Evolutionary conservation across 1,140 invertebrate genomes (phyloP), one percentile per base, ranked within the genome.

Genomic region (Cyclargus thomasi): DNA sequence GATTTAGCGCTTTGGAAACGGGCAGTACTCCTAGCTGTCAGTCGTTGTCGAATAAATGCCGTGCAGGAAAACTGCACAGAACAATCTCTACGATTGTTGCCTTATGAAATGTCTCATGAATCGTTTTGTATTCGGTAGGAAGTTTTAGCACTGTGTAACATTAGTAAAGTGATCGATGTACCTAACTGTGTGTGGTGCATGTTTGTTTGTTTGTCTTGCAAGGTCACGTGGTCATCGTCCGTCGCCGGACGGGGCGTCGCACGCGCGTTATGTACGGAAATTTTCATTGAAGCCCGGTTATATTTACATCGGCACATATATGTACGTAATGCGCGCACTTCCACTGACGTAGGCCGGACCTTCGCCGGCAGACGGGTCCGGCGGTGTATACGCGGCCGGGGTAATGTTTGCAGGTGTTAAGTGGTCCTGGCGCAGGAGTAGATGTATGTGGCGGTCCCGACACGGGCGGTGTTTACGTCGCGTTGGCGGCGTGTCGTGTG

Each of bases 1-100:
- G 85, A 81, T 86, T 88, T 82, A 79, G 81, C 83, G 81, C 82
- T 87, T 87, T 86, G 79, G 80, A 83, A 88, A 86, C 84, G 80
- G 76, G 76, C 79, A 83, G 79, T 83, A 86, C 81, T 80, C 76
- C 76, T 73, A 66, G 69, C 75, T 70, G 75, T 80, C 77, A 72
- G 73, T 77, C 76, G 83, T 85, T 85, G 84, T 86, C 79, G 70
- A 73, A 84, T 78, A 74, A 75, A 74, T 74, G 75, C 29, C 29
- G 29, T 4, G 29, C 29, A 29, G 29, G 1, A 5, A 29, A 29
- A 8, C 29, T 29, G 29, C 29, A 29, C 5, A 4, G 29, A 29
- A 29, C 4, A 8, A 29, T 29, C 29, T 29, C 29, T 8, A 29
- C 5, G 29, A 29, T 29, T 79, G 75, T 79, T 72, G 69, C 14